Evolutionary conservation across 2,113 vertebrate species (phyloP), one percentile per base, ranked within the genome.

Genomic region (Cryptotis parvus): DNA sequence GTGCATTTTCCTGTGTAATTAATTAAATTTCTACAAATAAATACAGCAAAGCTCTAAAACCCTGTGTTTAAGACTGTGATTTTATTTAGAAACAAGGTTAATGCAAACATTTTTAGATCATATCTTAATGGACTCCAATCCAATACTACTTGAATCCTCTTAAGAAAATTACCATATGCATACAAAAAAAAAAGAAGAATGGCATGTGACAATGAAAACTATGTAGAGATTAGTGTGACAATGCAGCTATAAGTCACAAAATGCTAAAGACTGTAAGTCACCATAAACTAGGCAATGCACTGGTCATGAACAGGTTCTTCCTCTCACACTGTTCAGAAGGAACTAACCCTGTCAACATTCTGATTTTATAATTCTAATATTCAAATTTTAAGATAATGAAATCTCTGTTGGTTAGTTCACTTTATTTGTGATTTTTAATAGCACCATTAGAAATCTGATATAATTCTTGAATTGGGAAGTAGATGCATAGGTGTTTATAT

Each of bases 71-170:
- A 82, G 65, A 91, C 41, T 68, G 58, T 61, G 76, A 39, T 15
- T 12, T 85, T 74, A 78, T 89, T 92, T 80, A 90, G 58, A 75
- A 90, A 65, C 37, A 75, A 4, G 55, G 20, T 63, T 37, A 27
- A 63, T 70, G 39, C 31, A 66, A 31, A 84, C 33, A 4, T 70
- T 61, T 55, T 37, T 65, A 63, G 6, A 70, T 63, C 45, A 63
- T 10, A 11, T 80, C 2, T 1, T 81, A 65, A 22, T 72, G 29
- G 73, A 27, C 22, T 29, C 9, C 7, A 55, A 45, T 45, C n/a
- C 70, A 77, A 22, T 39, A 20, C 14, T 75, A 72, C 26, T 65
- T 27, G 33, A 8, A 4, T 76, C 27, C 77, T 65, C 66, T 58
- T 35, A 27, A 74, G 31, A 73, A 79, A 33, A 72, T 39, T 27